These are phyloP conservation scores for Caenorhabditis sp. DNA, from an alignment of 2,888 invertebrate species.

Conservation along the genomic window DNA sequence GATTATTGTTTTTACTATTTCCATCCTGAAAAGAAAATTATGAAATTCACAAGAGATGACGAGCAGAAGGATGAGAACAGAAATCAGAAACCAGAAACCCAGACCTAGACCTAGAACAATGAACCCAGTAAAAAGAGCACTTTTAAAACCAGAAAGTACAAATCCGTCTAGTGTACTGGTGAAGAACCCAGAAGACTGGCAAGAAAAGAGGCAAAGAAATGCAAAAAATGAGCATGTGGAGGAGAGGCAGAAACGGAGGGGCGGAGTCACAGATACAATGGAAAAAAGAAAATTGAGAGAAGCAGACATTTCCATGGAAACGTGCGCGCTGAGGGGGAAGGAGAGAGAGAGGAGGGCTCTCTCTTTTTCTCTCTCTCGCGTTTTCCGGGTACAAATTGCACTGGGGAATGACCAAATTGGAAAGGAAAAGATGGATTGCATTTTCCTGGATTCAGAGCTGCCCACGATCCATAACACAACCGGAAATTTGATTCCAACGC, in stretches of 20 bases:
- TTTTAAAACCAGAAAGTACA: too few relatives aligned
- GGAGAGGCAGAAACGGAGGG: conserved; percentile 7
- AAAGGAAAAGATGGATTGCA: too few relatives aligned
- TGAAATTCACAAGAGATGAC: background rate
- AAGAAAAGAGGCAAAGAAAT: conserved; percentile 20
- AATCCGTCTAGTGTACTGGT: background rate
- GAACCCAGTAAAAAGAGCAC: conserved; percentile 12
- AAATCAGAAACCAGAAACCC: background rate
- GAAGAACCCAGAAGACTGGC: too few relatives aligned
- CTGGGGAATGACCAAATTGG: background rate
- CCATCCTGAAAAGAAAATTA: conserved; percentile 52
- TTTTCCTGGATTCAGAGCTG: background rate
- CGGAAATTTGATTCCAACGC: background rate
- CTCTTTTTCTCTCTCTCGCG: too few relatives aligned
- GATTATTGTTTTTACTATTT: conserved; percentile 69
- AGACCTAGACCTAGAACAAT: conserved; percentile 1
- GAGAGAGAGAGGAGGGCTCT: background rate
- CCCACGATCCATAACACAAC: background rate
- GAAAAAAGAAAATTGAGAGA: conserved; percentile 4
- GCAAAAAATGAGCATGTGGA: conserved; percentile 16
- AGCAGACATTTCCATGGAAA: conserved; percentile 10
- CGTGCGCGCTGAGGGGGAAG: background rate
- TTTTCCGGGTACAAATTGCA: conserved; percentile 12
- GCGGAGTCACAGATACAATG: conserved; percentile 14
- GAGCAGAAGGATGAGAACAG: background rate